Percentiles rank a stretch among this genome's conserved stretches.
phyloP scores from a whole-genome alignment of 1,140 invertebrate genomes.

The Bactericera cockerelli region DNA sequence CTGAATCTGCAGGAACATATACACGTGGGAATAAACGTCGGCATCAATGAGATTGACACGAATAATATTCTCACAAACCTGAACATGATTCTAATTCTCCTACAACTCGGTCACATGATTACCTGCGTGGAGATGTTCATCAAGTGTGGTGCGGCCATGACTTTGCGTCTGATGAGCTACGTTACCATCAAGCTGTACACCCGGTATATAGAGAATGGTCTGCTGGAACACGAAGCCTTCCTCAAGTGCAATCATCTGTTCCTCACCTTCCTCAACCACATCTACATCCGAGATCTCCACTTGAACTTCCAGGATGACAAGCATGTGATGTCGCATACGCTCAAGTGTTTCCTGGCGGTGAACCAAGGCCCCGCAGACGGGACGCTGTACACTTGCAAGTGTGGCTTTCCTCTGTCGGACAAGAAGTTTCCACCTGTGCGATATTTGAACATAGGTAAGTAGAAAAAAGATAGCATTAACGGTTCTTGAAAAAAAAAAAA shows the following conservation, averaged over 20 bases:
- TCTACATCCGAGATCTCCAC: neutral
- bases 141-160: constrained; percentile 17
- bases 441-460: constrained; percentile 6
- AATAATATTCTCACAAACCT: constrained; percentile 12
- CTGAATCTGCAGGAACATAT: constrained; percentile 3
- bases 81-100: constrained; percentile 25
- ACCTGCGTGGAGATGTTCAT: constrained; percentile 20
- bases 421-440: neutral
- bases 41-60: neutral
- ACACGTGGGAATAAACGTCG: neutral
- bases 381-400: constrained; percentile 3
- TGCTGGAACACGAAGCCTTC: constrained; percentile 7
- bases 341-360: neutral
- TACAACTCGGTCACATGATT: constrained; percentile 24
- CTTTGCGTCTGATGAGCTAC: constrained; percentile 21
- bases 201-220: constrained; percentile 17
- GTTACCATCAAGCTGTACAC: constrained; percentile 22
- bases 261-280: constrained; percentile 17
- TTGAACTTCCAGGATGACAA: neutral
- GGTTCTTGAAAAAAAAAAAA: no score
- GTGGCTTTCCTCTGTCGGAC: constrained; percentile 14
- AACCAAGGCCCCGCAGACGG: neutral
- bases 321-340: constrained; percentile 4
- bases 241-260: constrained; percentile 21
- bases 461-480: no score